Conservation (phyloP, 2,113 vertebrate genomes). For the Phyllostomus hastatus region DNA sequence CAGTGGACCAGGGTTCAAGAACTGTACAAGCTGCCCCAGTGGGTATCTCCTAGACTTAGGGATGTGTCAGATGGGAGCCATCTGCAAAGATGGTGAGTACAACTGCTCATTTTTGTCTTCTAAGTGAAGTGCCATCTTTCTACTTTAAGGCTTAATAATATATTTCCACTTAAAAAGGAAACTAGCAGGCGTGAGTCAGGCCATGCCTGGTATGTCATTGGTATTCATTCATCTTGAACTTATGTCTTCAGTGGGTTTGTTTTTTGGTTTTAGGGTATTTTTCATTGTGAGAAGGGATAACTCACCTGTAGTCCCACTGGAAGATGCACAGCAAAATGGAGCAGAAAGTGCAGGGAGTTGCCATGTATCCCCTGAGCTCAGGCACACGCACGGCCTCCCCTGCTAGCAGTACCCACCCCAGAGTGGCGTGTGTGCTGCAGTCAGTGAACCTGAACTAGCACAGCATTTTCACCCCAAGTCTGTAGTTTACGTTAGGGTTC, state of each 20-base stretch:
- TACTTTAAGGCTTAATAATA: background rate
- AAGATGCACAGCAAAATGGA: background rate
- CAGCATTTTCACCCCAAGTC: background rate
- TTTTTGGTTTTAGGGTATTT: background rate
- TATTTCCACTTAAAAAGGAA: background rate
- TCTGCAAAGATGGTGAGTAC: slow-evolving; percentile 99
- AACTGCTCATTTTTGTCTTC: background rate
- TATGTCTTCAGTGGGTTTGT: background rate
- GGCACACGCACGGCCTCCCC: background rate
- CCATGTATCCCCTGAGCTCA: no score
- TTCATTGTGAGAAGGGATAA: background rate
- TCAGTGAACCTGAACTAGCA: background rate
- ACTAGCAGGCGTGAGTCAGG: background rate
- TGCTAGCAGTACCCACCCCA: no score
- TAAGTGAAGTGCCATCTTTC: background rate
- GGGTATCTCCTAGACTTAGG: slow-evolving; percentile 95
- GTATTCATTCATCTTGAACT: background rate
- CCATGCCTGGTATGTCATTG: background rate
- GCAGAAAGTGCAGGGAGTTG: background rate
- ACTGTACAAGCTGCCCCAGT: slow-evolving; percentile 93
- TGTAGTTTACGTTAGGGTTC: background rate
- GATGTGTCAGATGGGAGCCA: slow-evolving; percentile 92
- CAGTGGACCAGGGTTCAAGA: slow-evolving; percentile 91
- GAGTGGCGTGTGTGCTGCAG: background rate
- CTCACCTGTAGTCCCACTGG: background rate